phyloP scores from a whole-genome alignment of 2,113 vertebrate species.

The Hydrochoerus hydrochaeris region DNA sequence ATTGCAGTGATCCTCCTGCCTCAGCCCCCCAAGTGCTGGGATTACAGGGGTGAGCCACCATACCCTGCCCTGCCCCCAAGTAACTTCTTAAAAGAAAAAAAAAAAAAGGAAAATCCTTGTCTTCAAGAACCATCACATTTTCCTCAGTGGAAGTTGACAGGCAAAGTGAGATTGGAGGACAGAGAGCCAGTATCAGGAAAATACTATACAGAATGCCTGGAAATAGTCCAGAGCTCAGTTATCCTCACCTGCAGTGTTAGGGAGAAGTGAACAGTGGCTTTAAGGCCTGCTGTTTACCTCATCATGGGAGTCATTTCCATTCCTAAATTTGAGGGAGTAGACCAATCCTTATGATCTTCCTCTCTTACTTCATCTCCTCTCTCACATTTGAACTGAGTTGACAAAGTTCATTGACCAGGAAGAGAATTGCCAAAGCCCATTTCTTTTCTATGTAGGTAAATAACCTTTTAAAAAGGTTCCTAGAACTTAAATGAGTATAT shows the following conservation, averaged over 20 bases:
- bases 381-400: background rate
- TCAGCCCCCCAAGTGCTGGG: background rate
- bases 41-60: background rate
- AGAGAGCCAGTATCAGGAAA: background rate
- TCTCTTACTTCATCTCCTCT: background rate
- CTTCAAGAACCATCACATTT: background rate
- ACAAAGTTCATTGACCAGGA: background rate
- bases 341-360: background rate
- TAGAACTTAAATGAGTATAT: background rate
- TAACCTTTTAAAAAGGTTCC: background rate
- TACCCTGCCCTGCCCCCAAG: background rate
- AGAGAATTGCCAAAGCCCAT: background rate
- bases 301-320: background rate
- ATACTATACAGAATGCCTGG: background rate
- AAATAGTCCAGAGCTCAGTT: background rate
- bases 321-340: background rate
- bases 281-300: background rate
- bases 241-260: background rate
- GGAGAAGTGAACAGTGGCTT: background rate
- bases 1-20: background rate
- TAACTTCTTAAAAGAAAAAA: slow-evolving; percentile 8
- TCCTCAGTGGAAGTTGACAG: background rate
- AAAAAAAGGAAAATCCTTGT: background rate
- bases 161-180: background rate
- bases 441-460: background rate